Base-by-base conservation (phyloP, 2,888 invertebrate species). In the Adelphocoris suturalis region DNA sequence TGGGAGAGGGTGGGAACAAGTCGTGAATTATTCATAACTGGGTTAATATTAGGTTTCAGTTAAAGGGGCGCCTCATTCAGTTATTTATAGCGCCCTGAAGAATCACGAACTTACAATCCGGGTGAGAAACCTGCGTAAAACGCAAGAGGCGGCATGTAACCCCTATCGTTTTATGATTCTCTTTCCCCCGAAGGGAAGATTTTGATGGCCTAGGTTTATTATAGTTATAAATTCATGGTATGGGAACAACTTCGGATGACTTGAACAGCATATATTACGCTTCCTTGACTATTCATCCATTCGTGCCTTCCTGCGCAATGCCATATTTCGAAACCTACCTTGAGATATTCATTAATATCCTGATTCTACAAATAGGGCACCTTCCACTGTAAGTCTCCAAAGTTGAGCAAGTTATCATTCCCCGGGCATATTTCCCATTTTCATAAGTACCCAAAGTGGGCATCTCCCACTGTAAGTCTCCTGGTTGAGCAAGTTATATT, bases 41-140 rank as follows among this genome's bases (percentile, higher is more conserved):
- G 75, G 61, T 86, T 86, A 86, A 86, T 86, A 86, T 86, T 86
- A 86, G 86, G 86, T 86, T 86, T 86, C 86, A 86, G 86, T 86
- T 86, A 86, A 86, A 76, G 86, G 86, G 76, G 86, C 75, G 86
- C 75, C 86, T 86, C 86, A 86, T 86, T 86, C 86, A 37, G 68
- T 86, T 86, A 86, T 86, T 86, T 86, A 86, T 86, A 48, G 86
- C 86, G 48, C 55, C 82, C 82, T 82, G 48, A 82, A 57, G 85
- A 85, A 85, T 85, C 85, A 61, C 85, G 85, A 85, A 47, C 52
- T 82, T 47, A 52, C 52, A 52, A 61, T 61, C 61, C 37, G 16
- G 13, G 82, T 27, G 37, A 46, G 52, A 61, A 85, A 85, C 68
- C 61, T 46, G 85, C 57, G 85, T 57, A 27, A 82, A 80, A 46